Evolutionary conservation across 2,888 invertebrate genomes (phyloP), one percentile per base, ranked within the genome.

Genomic region (Diplolepis rosae): DNA sequence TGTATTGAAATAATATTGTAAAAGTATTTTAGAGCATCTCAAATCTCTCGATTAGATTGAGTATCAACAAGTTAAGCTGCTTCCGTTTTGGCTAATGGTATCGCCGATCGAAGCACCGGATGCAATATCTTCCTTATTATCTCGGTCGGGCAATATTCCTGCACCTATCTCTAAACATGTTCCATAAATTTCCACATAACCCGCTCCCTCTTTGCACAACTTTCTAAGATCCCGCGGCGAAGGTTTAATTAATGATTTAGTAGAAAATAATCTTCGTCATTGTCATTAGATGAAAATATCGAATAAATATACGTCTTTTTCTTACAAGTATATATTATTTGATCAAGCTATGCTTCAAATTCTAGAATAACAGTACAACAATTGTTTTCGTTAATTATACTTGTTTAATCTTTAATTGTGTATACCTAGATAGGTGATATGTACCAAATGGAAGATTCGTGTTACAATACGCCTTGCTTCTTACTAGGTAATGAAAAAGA

Each of bases 381-480:
- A 65, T 35, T 52, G 67, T 66, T 66, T 61, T 39, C 35, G 24
- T 39, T 61, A 69, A 73, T 70, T 68, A 75, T 75, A 72, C 69
- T 74, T 72, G 73, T 66, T 68, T 71, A 72, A 67, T 76, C 68
- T 73, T 68, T 71, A 69, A 72, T 54, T 76, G 73, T 75, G 72
- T 74, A 74, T 78, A 75, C 75, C 73, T 78, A 45, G 75, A 79
- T 74, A 76, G 81, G 84, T 88, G 88, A 88, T 88, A 88, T 87
- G 87, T 88, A 88, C 85, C 85, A 88, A 88, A 87, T 88, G 88
- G 88, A 88, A 88, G 88, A 88, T 85, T 87, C 87, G 83, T 84
- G 86, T 86, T 85, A 77, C 66, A 77, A 79, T 80, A 78, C 79
- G 61, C 61, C 39, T 24, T 61, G 39, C 27, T 39, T 39, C 39